Evolutionary conservation across 1,140 invertebrate species (phyloP).

Genomic region (Lamellibrachia luymesi): DNA sequence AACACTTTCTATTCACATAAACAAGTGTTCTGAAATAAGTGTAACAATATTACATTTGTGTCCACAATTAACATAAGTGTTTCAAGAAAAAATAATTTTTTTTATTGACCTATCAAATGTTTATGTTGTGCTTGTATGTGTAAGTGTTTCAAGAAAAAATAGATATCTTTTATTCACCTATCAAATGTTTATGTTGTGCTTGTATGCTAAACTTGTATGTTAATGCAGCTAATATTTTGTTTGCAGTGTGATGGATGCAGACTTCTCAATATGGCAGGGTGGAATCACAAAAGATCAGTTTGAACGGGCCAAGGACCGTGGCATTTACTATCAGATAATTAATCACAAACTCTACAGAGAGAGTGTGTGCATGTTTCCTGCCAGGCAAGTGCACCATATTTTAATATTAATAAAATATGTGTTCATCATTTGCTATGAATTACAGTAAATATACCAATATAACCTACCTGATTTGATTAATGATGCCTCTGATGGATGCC

Average conservation of each 20-base stretch:
- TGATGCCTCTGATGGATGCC: too few relatives aligned
- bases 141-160: too few relatives aligned
- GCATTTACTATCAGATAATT: constrained; percentile 75
- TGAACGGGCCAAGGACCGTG: constrained; percentile 21
- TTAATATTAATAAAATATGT: neutral
- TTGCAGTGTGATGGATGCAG: constrained; percentile 15
- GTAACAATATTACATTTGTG: neutral
- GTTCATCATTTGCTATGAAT: neutral
- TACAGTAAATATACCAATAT: neutral
- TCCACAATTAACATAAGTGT: neutral
- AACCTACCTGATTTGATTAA: too few relatives aligned
- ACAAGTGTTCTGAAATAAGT: constrained; percentile 2
- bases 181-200: neutral
- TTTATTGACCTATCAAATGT: too few relatives aligned
- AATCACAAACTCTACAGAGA: constrained; percentile 78
- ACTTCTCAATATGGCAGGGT: constrained; percentile 2
- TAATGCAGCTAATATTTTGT: neutral
- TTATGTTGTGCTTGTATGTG: neutral
- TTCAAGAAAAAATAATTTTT: too few relatives aligned
- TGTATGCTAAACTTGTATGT: neutral
- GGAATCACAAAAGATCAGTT: constrained; percentile 23
- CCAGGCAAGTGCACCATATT: neutral
- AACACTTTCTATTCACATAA: neutral
- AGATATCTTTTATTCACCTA: too few relatives aligned
- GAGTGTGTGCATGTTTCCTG: constrained; percentile 70